Percentiles rank a stretch among this genome's conserved stretches.
phyloP scores from a whole-genome alignment of 1,140 invertebrate genomes.

The Polypedilum vanderplanki region DNA sequence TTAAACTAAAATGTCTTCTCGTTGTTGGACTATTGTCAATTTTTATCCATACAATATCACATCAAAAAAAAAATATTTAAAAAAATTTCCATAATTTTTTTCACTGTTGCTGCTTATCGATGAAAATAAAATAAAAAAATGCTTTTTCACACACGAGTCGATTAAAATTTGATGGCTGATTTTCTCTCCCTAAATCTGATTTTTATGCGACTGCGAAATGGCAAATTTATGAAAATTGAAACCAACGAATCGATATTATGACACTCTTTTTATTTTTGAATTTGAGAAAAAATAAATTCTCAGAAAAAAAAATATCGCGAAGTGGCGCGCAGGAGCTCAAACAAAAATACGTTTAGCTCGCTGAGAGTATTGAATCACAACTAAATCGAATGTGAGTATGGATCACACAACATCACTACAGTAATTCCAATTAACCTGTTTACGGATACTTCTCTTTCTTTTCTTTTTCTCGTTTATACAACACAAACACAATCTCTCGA shows the following conservation, averaged over 20 bases:
- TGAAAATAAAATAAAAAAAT: no score
- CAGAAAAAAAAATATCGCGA: neutral
- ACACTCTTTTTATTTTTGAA: neutral
- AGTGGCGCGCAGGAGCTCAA: neutral
- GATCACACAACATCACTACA: conserved; percentile 23
- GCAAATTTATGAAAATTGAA: conserved; percentile 14
- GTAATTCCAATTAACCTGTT: conserved; percentile 24
- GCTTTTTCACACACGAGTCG: no score
- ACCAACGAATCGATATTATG: neutral
- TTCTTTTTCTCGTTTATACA: no score
- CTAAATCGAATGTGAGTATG: conserved; percentile 17
- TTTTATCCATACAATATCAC: neutral
- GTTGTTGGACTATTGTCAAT: neutral
- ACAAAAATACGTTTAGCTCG: conserved; percentile 10
- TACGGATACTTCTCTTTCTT: neutral
- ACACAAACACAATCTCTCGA: neutral
- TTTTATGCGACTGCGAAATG: neutral
- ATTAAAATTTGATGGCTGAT: no score
- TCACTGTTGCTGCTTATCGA: neutral
- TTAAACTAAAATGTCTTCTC: neutral
- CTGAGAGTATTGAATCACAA: conserved; percentile 26
- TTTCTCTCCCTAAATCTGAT: conserved; percentile 5
- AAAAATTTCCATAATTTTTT: no score
- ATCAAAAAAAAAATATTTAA: no score
- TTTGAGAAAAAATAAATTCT: conserved; percentile 6